These are phyloP conservation scores for Saccostrea cuccullata DNA, from an alignment of 1,140 invertebrate genomes.

Conservation along the genomic window DNA sequence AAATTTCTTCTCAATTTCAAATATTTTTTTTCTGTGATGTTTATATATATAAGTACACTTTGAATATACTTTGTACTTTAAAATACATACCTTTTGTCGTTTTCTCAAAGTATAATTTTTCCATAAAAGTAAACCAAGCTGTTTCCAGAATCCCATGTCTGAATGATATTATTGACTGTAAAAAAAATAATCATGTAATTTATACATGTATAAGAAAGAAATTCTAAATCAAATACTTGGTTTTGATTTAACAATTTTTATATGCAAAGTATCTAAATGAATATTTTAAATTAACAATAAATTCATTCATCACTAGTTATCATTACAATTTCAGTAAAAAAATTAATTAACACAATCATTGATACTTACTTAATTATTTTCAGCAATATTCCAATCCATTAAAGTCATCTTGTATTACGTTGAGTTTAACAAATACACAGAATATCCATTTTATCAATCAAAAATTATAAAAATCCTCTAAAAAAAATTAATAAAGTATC, in stretches of 20 bases:
- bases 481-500: neutral
- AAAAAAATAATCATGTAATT: no score
- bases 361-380: neutral
- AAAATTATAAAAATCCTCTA: neutral
- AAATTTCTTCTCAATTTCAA: no score
- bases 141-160: conserved; percentile 71
- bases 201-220: no score
- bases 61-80: neutral
- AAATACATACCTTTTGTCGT: conserved; percentile 82
- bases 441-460: neutral
- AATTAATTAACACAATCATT: no score
- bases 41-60: no score
- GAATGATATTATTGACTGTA: neutral
- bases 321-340: no score
- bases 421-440: neutral
- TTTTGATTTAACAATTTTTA: no score
- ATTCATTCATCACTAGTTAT: no score
- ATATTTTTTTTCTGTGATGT: no score
- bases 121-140: conserved; percentile 86
- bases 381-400: neutral
- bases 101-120: conserved; percentile 90
- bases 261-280: no score
- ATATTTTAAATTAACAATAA: no score
- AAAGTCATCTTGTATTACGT: neutral
- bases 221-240: no score